Base-by-base conservation (phyloP, 2,888 invertebrate genomes). In the Amphipyra berbera region DNA sequence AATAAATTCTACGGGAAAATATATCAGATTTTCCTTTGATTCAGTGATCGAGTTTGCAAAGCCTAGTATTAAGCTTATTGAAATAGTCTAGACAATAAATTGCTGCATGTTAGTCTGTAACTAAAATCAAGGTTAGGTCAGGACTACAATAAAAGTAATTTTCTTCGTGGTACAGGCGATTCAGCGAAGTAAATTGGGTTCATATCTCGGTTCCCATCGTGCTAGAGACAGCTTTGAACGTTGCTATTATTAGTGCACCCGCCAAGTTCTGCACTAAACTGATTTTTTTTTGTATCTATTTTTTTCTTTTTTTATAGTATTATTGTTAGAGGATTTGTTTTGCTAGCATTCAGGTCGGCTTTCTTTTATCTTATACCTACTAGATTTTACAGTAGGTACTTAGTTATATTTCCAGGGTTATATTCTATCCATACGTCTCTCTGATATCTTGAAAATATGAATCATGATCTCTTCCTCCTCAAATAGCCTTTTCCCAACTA, bases 101-200 rank as follows among this genome's bases (percentile, higher is more conserved):
- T 45, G 46, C 21, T 54, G 14, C 49, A 52, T 41, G 61, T 10
- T 61, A 49, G 7, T 9, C 6, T 15, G 55, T 60, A 37, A 57
- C 53, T 58, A 27, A 35, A 50, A 35, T 42, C 42, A 62, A 61
- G 66, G 60, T 50, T 48, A 46, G 13, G 40, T 37, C 30, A 44
- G 21, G 13, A 50, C 45, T 40, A 56, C 40, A 57, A 63, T 61
- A 50, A 69, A 55, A 59, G 50, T 63, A 73, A 63, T 57, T 35
- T 49, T 49, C 40, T 54, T 52, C 40, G 50, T 37, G 54, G n/a
- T 52, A 50, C 59, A 63, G 21, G 40, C 72, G 64, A 60, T 71
- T 55, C 55, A 53, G 46, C 21, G 15, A 63, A 64, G 54, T 56
- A 72, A 71, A 77, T 77, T 74, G 78, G 8, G 41, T 77, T 58